Percentiles rank a stretch among this genome's conserved stretches.
Conservation (phyloP, 2,797 vertebrate genomes). For the Hydrophis major region DNA sequence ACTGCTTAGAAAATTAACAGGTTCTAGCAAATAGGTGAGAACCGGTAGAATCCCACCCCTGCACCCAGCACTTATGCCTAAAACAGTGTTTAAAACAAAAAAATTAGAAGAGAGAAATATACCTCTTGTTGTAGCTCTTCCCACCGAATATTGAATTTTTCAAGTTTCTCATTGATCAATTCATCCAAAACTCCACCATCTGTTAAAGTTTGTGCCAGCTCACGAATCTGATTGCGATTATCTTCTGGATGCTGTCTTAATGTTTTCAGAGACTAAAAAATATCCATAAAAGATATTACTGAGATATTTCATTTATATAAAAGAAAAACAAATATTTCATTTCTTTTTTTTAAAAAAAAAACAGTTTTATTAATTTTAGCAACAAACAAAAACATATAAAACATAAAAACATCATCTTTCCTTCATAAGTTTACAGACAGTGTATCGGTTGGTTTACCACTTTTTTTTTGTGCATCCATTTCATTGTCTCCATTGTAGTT, state of each 20-base stretch:
- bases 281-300: conserved; percentile 17
- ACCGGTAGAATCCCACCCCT: too few species aligned
- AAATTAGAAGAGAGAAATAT: conserved; percentile 14
- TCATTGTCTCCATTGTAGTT: too few species aligned
- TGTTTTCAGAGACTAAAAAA: conserved; percentile 82
- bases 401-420: too few species aligned
- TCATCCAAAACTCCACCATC: conserved; percentile 97
- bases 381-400: too few species aligned
- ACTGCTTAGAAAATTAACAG: too few species aligned
- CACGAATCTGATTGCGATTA: conserved; percentile 92
- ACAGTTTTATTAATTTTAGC: too few species aligned
- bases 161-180: conserved; percentile 91
- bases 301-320: neutral
- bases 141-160: conserved; percentile 90
- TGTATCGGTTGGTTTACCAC: too few species aligned
- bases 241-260: conserved; percentile 91
- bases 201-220: conserved; percentile 93
- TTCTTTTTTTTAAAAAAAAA: neutral
- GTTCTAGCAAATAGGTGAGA: too few species aligned
- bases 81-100: conserved; percentile 4
- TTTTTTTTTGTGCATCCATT: too few species aligned
- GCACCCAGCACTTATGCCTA: neutral
- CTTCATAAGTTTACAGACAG: too few species aligned
- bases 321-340: neutral
- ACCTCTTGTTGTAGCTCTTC: conserved; percentile 92